Evolutionary conservation across 2,797 vertebrate species (phyloP).

Genomic region (Gobio occitaniae): DNA sequence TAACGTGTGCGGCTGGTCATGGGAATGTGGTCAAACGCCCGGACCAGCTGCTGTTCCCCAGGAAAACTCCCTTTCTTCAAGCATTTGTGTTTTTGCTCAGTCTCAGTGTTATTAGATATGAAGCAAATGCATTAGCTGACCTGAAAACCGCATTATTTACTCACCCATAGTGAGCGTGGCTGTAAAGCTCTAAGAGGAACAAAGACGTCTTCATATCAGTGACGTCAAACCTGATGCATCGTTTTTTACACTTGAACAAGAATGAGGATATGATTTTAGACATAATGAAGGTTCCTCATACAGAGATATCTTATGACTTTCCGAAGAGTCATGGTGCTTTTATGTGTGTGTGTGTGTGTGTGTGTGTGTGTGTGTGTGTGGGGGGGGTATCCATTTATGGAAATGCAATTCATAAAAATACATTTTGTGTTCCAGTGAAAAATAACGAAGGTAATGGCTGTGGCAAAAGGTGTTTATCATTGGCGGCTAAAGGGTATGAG

Average conservation of each 20-base stretch:
- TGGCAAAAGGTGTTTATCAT: too few species aligned
- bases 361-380: too few species aligned
- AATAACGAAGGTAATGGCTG: not conserved
- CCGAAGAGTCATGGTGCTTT: not conserved
- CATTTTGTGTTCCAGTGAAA: not conserved
- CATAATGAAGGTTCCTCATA: not conserved
- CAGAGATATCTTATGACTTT: not conserved
- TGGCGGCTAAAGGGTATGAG: not conserved
- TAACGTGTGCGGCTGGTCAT: slow-evolving; percentile 70
- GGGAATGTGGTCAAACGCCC: slow-evolving; percentile 65
- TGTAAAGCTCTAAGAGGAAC: not conserved
- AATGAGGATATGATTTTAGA: not conserved
- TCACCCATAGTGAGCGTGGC: not conserved
- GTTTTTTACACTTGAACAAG: not conserved
- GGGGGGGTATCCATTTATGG: not conserved
- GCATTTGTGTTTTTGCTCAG: not conserved
- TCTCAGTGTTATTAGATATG: not conserved
- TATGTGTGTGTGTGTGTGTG: too few species aligned
- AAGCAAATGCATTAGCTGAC: not conserved
- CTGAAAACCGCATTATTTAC: not conserved
- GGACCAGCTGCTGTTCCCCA: slow-evolving; percentile 71
- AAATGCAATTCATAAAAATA: not conserved
- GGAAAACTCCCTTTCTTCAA: slow-evolving; percentile 64
- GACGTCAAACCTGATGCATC: not conserved
- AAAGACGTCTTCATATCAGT: not conserved